phyloP scores from a whole-genome alignment of 30 jellyfish, hydroid and myxozoan genomes.

The Clytia hemisphaerica region DNA sequence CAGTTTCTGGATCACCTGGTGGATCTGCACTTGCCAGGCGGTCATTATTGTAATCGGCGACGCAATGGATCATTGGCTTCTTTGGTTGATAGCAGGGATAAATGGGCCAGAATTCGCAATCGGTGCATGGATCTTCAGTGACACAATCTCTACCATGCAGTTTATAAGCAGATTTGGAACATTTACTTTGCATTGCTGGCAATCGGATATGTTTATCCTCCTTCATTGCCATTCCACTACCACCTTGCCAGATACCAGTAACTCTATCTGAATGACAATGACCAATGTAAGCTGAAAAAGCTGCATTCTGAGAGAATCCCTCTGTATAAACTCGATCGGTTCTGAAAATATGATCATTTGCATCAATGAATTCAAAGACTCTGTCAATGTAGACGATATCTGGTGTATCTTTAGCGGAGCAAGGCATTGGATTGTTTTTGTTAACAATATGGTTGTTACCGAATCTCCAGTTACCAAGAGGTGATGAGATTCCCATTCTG shows the following conservation, averaged over 20 bases:
- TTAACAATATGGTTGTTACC: neutral
- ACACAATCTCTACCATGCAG: neutral
- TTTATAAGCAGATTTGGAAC: neutral
- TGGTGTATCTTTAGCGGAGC: neutral
- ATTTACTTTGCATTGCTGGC: neutral
- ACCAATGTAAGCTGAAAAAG: neutral
- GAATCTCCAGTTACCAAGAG: neutral
- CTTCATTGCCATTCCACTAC: neutral
- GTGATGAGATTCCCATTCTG: neutral
- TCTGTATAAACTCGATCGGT: neutral
- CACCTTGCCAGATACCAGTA: conserved; percentile 1
- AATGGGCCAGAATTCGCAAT: neutral
- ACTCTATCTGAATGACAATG: neutral
- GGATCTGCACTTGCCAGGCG: neutral
- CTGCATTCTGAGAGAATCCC: neutral
- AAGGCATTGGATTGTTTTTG: neutral
- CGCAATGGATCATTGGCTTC: neutral
- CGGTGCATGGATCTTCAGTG: neutral
- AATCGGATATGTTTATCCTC: neutral
- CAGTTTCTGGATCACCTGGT: neutral
- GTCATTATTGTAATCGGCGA: neutral
- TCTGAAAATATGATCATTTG: neutral
- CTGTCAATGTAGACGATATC: neutral
- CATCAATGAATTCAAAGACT: neutral
- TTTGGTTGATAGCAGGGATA: neutral